Evolutionary conservation across 2,888 invertebrate genomes (phyloP), one percentile per base, ranked within the genome.

Genomic region (Cephus sareptanus): DNA sequence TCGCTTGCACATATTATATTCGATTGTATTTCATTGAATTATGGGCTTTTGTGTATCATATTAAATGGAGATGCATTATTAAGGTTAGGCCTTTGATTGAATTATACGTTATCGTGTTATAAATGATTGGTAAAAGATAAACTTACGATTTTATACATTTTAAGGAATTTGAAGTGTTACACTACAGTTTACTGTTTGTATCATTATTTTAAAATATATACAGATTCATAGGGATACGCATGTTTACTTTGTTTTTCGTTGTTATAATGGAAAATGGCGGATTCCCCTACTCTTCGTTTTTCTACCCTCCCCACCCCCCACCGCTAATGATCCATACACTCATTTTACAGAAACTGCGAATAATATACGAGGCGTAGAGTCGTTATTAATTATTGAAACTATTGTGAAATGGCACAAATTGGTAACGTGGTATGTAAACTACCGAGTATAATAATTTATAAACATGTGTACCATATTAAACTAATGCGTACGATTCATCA

Each of bases 401-500:
- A 9, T 56, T 56, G 23, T 56, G 56, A 56, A 71, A 89, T 89
- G 89, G 86, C 89, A 33, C 82, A 80, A 71, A 83, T 89, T 75
- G 89, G 86, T 30, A 82, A 89, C 75, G 82, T 89, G 76, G 90
- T 90, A 81, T 33, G 71, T 71, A 71, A 71, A 33, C 3, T 23
- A 56, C 2, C 9, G 23, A 9, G 9, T 23, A 56, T 23, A 56
- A 56, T 56, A 23, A 15, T 23, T 56, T 56, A 56, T 56, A 56
- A 56, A 23, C 6, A 56, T 56, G 23, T 56, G 56, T 2, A 56
- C 0, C 9, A 56, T 23, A 2, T 9, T 56, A 56, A 56, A 56
- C 6, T 23, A 9, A 56, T 56, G 9, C 56, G 0, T 9, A 4
- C 1, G 56, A 56, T 56, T 23, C 15, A 56, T 23, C 9, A 23